Evolutionary conservation across 2,888 invertebrate genomes (phyloP).

Genomic region (Tetranychus truncatus): DNA sequence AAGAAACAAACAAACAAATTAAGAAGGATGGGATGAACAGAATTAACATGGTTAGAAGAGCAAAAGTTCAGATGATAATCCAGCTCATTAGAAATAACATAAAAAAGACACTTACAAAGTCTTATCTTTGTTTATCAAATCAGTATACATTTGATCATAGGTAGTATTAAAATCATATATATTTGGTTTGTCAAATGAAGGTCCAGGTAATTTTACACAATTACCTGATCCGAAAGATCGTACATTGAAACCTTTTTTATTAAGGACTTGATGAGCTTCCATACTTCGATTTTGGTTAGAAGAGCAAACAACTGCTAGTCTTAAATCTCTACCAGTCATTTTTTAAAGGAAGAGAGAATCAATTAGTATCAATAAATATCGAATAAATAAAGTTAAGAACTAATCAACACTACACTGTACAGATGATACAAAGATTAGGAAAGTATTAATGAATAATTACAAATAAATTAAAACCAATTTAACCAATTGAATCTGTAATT

Average conservation of each 20-base stretch:
- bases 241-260: slow-evolving; percentile 89
- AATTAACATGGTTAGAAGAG: background rate
- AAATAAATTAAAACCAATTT: background rate
- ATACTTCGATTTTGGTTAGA: slow-evolving; percentile 99
- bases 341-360: background rate
- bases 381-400: background rate
- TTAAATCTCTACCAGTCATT: slow-evolving; percentile 30
- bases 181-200: slow-evolving; percentile 74
- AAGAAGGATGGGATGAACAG: slow-evolving; percentile 16
- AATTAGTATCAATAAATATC: background rate
- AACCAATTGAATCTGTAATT: background rate
- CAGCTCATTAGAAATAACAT: background rate
- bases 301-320: slow-evolving; percentile 88
- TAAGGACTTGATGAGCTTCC: slow-evolving; percentile 93
- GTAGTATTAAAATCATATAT: slow-evolving; percentile 88
- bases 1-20: background rate
- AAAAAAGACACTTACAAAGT: slow-evolving; percentile 48
- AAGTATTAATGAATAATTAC: background rate
- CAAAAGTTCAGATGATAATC: background rate
- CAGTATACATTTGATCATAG: slow-evolving; percentile 88
- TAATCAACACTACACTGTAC: too few species aligned
- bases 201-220: slow-evolving; percentile 74
- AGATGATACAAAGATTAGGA: too few species aligned
- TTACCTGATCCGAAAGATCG: slow-evolving; percentile 84
- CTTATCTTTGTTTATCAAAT: slow-evolving; percentile 72